Percentiles rank a stretch among this genome's conserved stretches.
phyloP scores from a whole-genome alignment of 2,888 invertebrate species.

The Andrena praecox region DNA sequence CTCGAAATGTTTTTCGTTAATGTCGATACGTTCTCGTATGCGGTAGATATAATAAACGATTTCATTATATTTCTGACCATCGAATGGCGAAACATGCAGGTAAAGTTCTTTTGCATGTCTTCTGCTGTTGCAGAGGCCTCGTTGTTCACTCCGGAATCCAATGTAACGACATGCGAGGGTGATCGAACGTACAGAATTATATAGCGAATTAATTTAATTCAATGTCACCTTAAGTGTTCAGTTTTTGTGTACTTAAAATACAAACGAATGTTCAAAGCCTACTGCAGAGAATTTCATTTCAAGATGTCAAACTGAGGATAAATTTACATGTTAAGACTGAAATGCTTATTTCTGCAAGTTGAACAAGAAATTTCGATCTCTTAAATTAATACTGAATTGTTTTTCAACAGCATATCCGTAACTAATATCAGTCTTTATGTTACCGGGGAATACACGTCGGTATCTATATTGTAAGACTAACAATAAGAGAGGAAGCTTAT shows the following conservation, averaged over 20 bases:
- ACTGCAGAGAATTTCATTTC: constrained; percentile 3
- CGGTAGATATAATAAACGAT: too few species aligned
- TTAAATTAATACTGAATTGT: not conserved
- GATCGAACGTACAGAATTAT: not conserved
- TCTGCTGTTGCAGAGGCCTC: too few species aligned
- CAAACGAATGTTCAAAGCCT: not conserved
- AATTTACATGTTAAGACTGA: not conserved
- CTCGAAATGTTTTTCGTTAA: too few species aligned
- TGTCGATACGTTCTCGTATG: too few species aligned
- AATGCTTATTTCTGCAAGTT: not conserved
- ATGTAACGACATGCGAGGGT: too few species aligned
- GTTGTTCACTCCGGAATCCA: too few species aligned
- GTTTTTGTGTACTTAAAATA: constrained; percentile 2
- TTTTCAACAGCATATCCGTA: not conserved
- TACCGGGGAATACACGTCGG: not conserved
- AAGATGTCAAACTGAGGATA: not conserved
- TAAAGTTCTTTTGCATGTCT: too few species aligned
- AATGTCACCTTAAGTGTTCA: not conserved
- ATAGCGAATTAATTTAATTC: not conserved
- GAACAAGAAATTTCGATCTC: not conserved
- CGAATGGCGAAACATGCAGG: too few species aligned
- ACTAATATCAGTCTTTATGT: not conserved
- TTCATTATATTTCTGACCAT: too few species aligned
- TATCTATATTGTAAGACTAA: not conserved
- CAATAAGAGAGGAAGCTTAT: constrained; percentile 4